A percentile compares a stretch with the other conserved stretches of the same genome.
Evolutionary conservation across 2,888 invertebrate species (phyloP).

Genomic region (Oscheius sp.): DNA sequence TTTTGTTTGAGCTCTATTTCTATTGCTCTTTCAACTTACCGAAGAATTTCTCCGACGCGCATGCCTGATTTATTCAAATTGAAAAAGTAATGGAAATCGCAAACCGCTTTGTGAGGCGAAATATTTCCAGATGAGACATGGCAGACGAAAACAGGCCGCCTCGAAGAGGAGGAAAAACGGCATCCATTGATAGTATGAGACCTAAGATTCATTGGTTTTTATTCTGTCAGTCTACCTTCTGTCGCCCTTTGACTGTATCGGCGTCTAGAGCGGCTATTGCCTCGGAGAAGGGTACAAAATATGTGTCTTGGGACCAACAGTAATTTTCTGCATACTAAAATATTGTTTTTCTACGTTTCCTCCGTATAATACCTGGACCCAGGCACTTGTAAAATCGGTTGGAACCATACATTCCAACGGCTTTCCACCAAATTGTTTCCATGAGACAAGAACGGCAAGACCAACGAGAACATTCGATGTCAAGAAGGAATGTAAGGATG

Average conservation of each 20-base stretch:
- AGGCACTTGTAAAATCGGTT: conserved; percentile 54
- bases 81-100: background rate
- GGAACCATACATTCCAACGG: conserved; percentile 67
- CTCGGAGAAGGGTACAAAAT: conserved; percentile 60
- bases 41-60: conserved; percentile 67
- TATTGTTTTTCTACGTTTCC: too few relatives aligned
- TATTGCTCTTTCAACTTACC: too few relatives aligned
- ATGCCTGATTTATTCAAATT: conserved; percentile 48
- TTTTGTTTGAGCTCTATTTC: too few relatives aligned
- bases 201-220: conserved; percentile 23
- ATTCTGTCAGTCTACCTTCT: conserved; percentile 15
- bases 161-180: conserved; percentile 67
- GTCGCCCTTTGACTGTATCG: conserved; percentile 30
- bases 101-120: conserved; percentile 66
- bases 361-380: conserved; percentile 53
- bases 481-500: conserved; percentile 63
- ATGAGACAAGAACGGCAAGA: conserved; percentile 64
- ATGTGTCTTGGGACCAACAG: conserved; percentile 67
- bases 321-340: conserved; percentile 65
- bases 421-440: conserved; percentile 67
- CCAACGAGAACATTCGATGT: conserved; percentile 67
- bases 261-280: conserved; percentile 30
- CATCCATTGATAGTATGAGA: conserved; percentile 63
- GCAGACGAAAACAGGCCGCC: conserved; percentile 65
- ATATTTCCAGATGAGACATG: conserved; percentile 68